These are phyloP conservation scores for Hemicentrotus pulcherrimus DNA, from an alignment of 35 echinoderm and acorn worm species.

Conservation along the genomic window DNA sequence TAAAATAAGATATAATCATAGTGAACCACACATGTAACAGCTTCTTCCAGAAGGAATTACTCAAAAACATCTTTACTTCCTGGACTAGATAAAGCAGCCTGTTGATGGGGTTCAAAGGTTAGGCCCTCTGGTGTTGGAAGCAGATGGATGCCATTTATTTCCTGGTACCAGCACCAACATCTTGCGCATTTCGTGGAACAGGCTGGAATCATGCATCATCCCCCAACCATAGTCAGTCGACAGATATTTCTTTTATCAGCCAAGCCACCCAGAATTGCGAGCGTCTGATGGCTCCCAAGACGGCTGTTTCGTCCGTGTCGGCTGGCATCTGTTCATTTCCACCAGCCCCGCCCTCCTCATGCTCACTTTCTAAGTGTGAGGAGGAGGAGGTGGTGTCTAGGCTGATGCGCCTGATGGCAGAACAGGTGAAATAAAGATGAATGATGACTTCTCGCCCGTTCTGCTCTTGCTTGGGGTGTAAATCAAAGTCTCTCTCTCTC, in stretches of 20 bases:
- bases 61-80: not conserved
- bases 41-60: not conserved
- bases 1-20: not conserved
- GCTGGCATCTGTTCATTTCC: not conserved
- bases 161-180: not conserved
- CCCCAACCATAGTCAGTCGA: not conserved
- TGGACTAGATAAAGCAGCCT: not conserved
- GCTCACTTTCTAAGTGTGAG: not conserved
- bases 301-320: not conserved
- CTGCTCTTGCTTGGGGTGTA: too few species aligned
- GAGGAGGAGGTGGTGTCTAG: not conserved
- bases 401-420: too few species aligned
- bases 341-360: not conserved
- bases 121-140: not conserved
- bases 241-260: not conserved
- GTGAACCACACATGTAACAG: not conserved
- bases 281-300: not conserved
- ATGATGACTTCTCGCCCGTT: too few species aligned
- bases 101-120: not conserved
- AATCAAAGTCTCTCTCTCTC: too few species aligned
- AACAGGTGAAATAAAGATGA: too few species aligned
- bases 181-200: not conserved
- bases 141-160: not conserved
- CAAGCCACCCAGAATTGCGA: not conserved
- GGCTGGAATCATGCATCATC: not conserved